These are phyloP conservation scores for Kryptopterus vitreolus DNA, from an alignment of 2,797 vertebrate genomes.

Conservation along the genomic window DNA sequence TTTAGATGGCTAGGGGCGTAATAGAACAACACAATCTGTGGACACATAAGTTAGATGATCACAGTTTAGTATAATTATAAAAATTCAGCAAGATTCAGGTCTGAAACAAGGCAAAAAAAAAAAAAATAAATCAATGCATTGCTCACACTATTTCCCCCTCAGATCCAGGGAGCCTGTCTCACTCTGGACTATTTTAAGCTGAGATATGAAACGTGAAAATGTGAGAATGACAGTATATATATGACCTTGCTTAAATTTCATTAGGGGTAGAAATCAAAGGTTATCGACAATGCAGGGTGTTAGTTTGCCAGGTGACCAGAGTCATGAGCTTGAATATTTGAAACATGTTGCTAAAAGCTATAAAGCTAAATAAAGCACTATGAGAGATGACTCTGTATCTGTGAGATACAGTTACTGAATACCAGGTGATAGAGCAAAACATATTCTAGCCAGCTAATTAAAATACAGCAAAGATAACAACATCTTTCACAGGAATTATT, in stretches of 20 bases:
- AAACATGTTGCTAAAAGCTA: background rate
- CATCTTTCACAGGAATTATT: background rate
- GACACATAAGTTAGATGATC: background rate
- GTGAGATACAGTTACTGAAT: background rate
- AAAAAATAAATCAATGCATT: slow-evolving; percentile 2
- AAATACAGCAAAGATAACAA: background rate
- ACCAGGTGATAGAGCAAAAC: background rate
- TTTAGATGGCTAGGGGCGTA: background rate
- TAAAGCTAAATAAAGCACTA: background rate
- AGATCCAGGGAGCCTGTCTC: background rate
- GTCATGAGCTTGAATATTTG: background rate
- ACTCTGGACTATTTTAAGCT: background rate
- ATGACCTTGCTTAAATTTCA: background rate
- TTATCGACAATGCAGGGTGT: background rate
- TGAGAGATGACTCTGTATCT: background rate
- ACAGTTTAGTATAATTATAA: background rate
- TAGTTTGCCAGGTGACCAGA: background rate
- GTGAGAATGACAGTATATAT: background rate
- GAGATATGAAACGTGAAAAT: background rate
- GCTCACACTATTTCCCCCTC: background rate
- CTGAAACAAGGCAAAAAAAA: background rate
- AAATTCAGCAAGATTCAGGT: background rate
- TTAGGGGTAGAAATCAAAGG: background rate
- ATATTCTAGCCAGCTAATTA: background rate
- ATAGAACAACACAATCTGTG: background rate